Conservation (phyloP, 2,113 vertebrate genomes). For the Psettodes erumei region DNA sequence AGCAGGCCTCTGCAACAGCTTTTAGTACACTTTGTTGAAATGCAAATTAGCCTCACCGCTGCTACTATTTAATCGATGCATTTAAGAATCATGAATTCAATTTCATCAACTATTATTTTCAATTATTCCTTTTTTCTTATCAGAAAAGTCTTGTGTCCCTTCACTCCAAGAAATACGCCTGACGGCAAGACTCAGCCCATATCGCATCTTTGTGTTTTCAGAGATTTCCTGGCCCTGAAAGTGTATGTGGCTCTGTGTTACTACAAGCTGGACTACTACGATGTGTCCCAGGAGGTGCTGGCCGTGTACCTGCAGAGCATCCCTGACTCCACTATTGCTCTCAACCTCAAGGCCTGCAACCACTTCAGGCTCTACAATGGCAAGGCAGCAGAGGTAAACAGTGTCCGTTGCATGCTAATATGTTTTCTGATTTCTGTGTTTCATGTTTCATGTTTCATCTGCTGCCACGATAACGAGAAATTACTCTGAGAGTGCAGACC, state of each 20-base stretch:
- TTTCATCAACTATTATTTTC: too few relatives aligned
- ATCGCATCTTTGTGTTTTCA: constrained; percentile 24
- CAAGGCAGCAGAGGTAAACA: constrained; percentile 93
- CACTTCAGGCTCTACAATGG: constrained; percentile 96
- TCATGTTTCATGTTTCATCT: background rate
- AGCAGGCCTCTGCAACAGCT: constrained; percentile 4
- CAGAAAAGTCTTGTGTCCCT: background rate
- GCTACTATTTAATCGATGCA: too few relatives aligned
- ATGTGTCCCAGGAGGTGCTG: constrained; percentile 96
- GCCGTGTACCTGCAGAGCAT: constrained; percentile 96
- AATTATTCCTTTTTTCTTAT: background rate
- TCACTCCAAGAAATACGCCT: background rate
- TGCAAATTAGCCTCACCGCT: background rate
- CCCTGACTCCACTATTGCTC: constrained; percentile 95
- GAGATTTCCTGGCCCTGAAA: constrained; percentile 95
- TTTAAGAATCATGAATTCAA: too few relatives aligned
- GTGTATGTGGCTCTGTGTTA: constrained; percentile 98
- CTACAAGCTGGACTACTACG: constrained; percentile 98
- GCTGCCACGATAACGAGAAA: background rate
- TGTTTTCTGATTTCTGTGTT: too few relatives aligned
- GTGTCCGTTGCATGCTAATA: background rate
- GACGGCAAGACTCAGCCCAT: background rate
- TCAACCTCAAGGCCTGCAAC: constrained; percentile 98
- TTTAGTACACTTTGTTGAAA: background rate
- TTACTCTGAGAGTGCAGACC: too few relatives aligned